Conservation (phyloP, 2,888 invertebrate species). For the Machimus rusticus region DNA sequence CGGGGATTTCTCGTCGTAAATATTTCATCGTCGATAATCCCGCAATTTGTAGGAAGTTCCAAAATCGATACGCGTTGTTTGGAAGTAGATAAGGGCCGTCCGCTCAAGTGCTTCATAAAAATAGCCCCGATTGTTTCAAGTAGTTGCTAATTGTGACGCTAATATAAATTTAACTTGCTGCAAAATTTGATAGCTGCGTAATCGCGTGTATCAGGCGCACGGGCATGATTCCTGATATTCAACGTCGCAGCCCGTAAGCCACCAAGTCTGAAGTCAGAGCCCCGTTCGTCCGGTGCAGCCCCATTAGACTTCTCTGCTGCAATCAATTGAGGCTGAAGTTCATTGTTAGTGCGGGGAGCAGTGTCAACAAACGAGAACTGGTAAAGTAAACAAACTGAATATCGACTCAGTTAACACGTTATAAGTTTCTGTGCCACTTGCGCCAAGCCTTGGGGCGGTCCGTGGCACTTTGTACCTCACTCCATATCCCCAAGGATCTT, state of each 20-base stretch:
- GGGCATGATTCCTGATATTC: not conserved
- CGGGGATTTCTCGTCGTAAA: not conserved
- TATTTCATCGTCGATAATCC: not conserved
- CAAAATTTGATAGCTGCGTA: not conserved
- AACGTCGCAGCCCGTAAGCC: not conserved
- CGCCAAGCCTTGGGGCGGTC: not conserved
- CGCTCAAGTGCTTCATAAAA: not conserved
- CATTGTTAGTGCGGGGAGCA: not conserved
- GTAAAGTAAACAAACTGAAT: not conserved
- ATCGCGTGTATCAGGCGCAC: not conserved
- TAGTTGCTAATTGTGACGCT: not conserved
- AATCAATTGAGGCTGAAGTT: not conserved
- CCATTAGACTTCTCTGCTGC: not conserved
- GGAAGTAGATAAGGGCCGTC: not conserved
- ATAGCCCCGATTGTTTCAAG: conserved; percentile 4
- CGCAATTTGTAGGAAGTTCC: conserved; percentile 4
- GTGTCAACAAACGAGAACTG: not conserved
- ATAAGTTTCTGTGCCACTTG: not conserved
- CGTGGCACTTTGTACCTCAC: not conserved
- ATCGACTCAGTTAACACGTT: not conserved
- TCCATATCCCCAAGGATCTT: not conserved
- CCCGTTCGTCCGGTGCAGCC: not conserved
- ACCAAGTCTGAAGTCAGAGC: not conserved
- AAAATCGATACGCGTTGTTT: conserved; percentile 11
- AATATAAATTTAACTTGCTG: not conserved